A percentile compares a stretch with the other conserved stretches of the same genome.
Conservation (phyloP, 2,888 invertebrate genomes). For the Steinernema hermaphroditum region DNA sequence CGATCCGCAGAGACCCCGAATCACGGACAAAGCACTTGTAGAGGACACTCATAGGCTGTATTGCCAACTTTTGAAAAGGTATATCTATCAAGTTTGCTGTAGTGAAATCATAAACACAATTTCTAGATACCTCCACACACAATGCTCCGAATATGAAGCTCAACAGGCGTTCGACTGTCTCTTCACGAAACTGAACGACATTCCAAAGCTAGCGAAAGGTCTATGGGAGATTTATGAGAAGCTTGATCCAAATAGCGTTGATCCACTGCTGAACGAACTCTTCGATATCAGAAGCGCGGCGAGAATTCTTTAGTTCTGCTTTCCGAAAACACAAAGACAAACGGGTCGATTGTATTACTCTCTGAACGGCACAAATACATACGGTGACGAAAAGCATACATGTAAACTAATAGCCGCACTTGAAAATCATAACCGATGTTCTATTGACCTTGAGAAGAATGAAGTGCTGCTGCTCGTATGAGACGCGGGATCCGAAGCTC, state of each 20-base stretch:
- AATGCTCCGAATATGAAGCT: conserved; percentile 45
- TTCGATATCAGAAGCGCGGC: conserved; percentile 39
- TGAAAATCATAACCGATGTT: conserved; percentile 36
- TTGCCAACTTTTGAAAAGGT: conserved; percentile 43
- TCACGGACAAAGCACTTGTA: conserved; percentile 82
- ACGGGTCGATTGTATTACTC: too few relatives aligned
- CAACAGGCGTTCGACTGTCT: conserved; percentile 46
- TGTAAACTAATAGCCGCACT: conserved; percentile 35
- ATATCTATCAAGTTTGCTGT: background rate
- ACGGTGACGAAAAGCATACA: background rate
- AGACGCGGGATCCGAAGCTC: conserved; percentile 46
- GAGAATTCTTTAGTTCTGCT: too few relatives aligned
- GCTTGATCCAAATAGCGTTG: conserved; percentile 53
- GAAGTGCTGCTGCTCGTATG: conserved; percentile 42
- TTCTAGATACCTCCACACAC: conserved; percentile 50
- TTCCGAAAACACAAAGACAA: too few relatives aligned
- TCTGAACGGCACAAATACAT: too few relatives aligned
- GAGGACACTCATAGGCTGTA: conserved; percentile 78
- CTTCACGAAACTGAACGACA: conserved; percentile 47
- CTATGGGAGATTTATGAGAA: conserved; percentile 54
- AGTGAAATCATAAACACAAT: background rate
- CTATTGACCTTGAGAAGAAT: conserved; percentile 40
- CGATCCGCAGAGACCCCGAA: conserved; percentile 72
- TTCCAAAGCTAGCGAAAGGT: conserved; percentile 50
- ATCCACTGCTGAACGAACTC: conserved; percentile 58